Base-by-base conservation (phyloP, 2,888 invertebrate genomes). In the Phragmatobia fuliginosa region DNA sequence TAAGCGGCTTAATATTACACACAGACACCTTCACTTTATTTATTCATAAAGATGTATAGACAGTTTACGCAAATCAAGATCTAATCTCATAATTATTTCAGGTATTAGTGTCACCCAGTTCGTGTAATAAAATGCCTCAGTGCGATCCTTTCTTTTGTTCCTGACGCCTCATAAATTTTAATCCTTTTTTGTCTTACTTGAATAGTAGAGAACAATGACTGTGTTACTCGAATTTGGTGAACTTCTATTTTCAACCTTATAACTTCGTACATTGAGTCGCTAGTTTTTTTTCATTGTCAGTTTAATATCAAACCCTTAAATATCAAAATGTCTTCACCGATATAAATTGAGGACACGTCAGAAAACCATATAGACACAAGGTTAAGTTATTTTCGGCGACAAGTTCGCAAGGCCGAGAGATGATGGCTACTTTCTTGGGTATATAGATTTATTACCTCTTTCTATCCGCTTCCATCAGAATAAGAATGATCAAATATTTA, bases 121-220 rank as follows among this genome's bases (percentile, higher is more conserved):
- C 28, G 16, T 56, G 16, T 56, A 28, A 56, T 56, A 56, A 56
- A 56, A 56, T 25, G 28, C 5, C 28, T 56, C 28, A 7, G 6
- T 28, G 56, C 14, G 56, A 16, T 10, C 33, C 33, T 33, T 33
- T 60, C 32, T 60, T n/a, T 60, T 60, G n/a, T 33, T n/a, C 60
- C 33, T n/a, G 60, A 33, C 14, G 60, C 28, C 56, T 56, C 56
- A 56, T 56, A 56, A 56, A 56, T 28, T 56, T 56, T 56, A 56
- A 56, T 25, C 28, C 28, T 28, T 28, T 52, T 28, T 56, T 56
- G 33, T 41, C 32, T 56, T 28, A 32, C 32, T 38, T 45, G 66
- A 45, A 62, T 49, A 62, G 60, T 49, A 52, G 8, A 62, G 28
- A 21, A 11, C 36, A 66, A 72, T 67, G 60, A 58, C 64, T 67